These are phyloP conservation scores for Drosophila burlai DNA, from an alignment of 1,140 invertebrate genomes.

Conservation along the genomic window DNA sequence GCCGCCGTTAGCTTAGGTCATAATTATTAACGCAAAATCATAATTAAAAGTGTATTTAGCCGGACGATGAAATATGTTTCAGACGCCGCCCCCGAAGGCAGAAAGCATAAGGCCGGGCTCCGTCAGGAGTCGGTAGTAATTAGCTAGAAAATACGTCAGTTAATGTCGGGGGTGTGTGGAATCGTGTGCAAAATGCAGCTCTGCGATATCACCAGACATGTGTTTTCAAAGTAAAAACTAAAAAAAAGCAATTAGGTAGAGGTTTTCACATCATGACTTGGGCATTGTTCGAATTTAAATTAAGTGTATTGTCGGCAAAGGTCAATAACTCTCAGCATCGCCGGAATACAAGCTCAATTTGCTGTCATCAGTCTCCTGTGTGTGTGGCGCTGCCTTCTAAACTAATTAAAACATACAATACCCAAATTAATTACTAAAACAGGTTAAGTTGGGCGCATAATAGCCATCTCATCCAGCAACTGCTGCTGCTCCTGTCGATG, in stretches of 20 bases:
- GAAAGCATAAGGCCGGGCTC: not conserved
- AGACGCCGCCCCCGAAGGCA: conserved; percentile 25
- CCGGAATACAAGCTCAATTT: conserved; percentile 17
- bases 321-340: conserved; percentile 12
- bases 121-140: conserved; percentile 33
- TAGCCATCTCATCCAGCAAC: conserved; percentile 64
- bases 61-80: conserved; percentile 66
- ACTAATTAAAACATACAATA: conserved; percentile 82
- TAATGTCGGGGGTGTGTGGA: conserved; percentile 42
- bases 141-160: conserved; percentile 39
- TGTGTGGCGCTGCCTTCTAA: conserved; percentile 34
- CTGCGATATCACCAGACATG: conserved; percentile 5
- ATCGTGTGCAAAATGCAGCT: conserved; percentile 15
- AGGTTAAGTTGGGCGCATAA: conserved; percentile 82
- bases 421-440: conserved; percentile 83
- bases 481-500: conserved; percentile 29
- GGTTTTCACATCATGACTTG: not conserved
- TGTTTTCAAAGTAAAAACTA: not conserved
- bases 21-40: conserved; percentile 80
- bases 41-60: conserved; percentile 84
- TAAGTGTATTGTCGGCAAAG: not conserved
- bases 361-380: conserved; percentile 9
- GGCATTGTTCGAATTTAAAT: not conserved
- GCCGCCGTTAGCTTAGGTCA: conserved; percentile 72
- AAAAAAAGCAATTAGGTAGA: not conserved